phyloP scores from a whole-genome alignment of 37 sponge, comb jelly and placozoan species.

The Lycopodina hypogea region DNA sequence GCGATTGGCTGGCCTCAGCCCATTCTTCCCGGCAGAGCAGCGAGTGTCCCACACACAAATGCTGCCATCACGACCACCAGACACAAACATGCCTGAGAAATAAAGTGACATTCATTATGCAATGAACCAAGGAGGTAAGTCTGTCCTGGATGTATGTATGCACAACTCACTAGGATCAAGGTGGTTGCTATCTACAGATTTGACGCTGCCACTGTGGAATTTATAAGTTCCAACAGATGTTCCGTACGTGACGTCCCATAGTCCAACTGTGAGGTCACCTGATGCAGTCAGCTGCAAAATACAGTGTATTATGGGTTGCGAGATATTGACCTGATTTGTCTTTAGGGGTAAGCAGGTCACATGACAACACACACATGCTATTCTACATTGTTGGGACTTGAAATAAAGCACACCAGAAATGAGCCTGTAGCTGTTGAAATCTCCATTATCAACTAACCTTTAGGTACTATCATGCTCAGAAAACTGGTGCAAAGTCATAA shows the following conservation, averaged over 20 bases:
- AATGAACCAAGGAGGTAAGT: not conserved
- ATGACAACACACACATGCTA: conserved; percentile 16
- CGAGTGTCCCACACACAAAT: conserved; percentile 73
- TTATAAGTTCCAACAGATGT: conserved; percentile 9
- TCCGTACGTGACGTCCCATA: conserved; percentile 55
- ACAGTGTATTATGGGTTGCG: not conserved
- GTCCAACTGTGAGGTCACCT: conserved; percentile 41
- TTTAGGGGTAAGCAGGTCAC: not conserved
- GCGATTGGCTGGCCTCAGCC: conserved; percentile 35
- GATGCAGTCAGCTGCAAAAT: conserved; percentile 60
- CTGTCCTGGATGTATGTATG: not conserved
- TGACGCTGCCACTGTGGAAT: conserved; percentile 61
- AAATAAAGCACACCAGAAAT: too few relatives aligned
- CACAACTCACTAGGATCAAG: conserved; percentile 45
- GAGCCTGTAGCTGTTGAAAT: too few relatives aligned
- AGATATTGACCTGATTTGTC: not conserved
- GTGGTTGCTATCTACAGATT: conserved; percentile 45
- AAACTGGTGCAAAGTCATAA: too few relatives aligned
- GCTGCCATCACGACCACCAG: conserved; percentile 71
- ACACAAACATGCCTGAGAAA: conserved; percentile 62
- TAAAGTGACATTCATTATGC: not conserved
- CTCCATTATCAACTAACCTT: too few relatives aligned
- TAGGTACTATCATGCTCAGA: too few relatives aligned
- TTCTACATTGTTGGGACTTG: not conserved
- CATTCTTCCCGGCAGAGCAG: conserved; percentile 20